These are phyloP conservation scores for Nowickia ferox DNA, from an alignment of 2,888 invertebrate species.

Conservation along the genomic window DNA sequence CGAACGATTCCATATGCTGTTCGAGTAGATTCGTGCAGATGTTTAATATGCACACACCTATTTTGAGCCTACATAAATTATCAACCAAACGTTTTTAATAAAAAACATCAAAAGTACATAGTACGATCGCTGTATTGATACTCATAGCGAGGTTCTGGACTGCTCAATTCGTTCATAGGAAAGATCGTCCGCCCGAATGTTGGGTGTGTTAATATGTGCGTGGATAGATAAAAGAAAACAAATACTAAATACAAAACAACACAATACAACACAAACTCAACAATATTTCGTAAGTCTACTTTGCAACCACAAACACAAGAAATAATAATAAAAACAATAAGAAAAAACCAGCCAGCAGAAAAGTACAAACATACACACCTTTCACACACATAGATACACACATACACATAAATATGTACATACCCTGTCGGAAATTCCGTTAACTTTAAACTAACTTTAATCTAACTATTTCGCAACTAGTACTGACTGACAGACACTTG, in stretches of 20 bases:
- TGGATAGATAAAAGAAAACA: slow-evolving; percentile 44
- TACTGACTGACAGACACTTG: too few relatives aligned
- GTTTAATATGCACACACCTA: slow-evolving; percentile 1
- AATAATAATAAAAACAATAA: slow-evolving; percentile 40
- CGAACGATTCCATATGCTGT: too few relatives aligned
- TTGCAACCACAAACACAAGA: slow-evolving; percentile 45
- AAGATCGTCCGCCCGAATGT: slow-evolving; percentile 1
- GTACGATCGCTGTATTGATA: slow-evolving; percentile 19
- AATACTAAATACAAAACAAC: slow-evolving; percentile 36
- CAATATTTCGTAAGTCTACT: slow-evolving; percentile 39
- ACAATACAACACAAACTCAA: slow-evolving; percentile 44
- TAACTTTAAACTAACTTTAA: too few relatives aligned
- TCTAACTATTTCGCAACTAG: too few relatives aligned
- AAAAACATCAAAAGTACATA: slow-evolving; percentile 9
- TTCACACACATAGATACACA: neutral
- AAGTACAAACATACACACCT: neutral
- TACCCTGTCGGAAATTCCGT: too few relatives aligned
- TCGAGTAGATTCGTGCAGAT: too few relatives aligned
- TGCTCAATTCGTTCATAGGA: slow-evolving; percentile 25
- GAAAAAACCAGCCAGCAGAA: slow-evolving; percentile 33
- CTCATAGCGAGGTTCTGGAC: slow-evolving; percentile 7
- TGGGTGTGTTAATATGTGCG: slow-evolving; percentile 74
- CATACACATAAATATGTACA: neutral
- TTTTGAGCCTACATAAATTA: slow-evolving; percentile 29
- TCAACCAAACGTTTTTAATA: slow-evolving; percentile 7